phyloP scores from a whole-genome alignment of 2,797 vertebrate genomes.

The Chromobotia macracanthus region DNA sequence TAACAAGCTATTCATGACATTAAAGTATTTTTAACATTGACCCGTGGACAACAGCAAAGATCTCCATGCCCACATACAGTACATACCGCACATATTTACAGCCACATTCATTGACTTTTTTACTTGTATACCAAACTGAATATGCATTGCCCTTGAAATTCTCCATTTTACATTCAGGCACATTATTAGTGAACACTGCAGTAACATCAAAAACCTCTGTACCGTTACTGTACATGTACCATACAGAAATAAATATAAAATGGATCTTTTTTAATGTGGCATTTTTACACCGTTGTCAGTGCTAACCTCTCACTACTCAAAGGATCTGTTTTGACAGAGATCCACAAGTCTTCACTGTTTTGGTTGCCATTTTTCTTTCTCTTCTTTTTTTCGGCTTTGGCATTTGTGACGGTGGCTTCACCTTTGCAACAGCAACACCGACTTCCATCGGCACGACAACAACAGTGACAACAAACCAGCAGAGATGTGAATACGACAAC shows the following conservation, averaged over 20 bases:
- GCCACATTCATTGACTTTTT: neutral
- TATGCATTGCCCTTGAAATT: neutral
- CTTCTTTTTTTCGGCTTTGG: constrained; percentile 69
- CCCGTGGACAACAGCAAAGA: too few relatives aligned
- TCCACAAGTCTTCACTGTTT: constrained; percentile 91
- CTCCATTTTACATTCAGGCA: constrained; percentile 21
- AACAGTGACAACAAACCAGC: constrained; percentile 91
- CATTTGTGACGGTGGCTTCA: constrained; percentile 46
- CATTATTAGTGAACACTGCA: constrained; percentile 10
- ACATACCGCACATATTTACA: neutral
- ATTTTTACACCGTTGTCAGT: constrained; percentile 66
- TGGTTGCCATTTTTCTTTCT: constrained; percentile 78
- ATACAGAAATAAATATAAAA: constrained; percentile 57
- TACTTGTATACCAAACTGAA: neutral
- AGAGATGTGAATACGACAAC: constrained; percentile 79
- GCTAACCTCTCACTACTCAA: constrained; percentile 83
- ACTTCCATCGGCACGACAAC: constrained; percentile 67
- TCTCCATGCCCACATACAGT: neutral
- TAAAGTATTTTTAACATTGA: neutral
- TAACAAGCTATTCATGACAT: too few relatives aligned
- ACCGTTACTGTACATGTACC: constrained; percentile 62
- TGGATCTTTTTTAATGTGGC: neutral
- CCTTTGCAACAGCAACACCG: constrained; percentile 61
- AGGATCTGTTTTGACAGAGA: constrained; percentile 87
- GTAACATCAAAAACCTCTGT: constrained; percentile 7